Base-by-base conservation (phyloP, 2,113 vertebrate genomes). In the Perca flavescens region DNA sequence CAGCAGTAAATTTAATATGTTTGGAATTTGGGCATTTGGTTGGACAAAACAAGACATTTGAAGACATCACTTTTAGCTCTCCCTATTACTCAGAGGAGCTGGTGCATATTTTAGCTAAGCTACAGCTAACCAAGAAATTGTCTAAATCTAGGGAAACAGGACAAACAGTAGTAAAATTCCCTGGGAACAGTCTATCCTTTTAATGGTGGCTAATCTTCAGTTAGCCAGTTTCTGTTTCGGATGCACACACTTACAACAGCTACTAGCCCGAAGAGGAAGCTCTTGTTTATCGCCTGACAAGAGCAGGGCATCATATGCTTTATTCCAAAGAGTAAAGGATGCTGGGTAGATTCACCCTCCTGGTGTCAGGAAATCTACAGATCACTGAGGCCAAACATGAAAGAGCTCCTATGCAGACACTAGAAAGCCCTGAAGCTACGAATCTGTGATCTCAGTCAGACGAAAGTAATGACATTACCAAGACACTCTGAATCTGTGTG, bases 301-400 rank as follows among this genome's bases (percentile, higher is more conserved):
- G 49, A 82, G 43, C 53, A 50, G 13, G 50, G 21, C 56, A 77
- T 78, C 66, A 64, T 47, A 21, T 65, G 53, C 14, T 75, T 66
- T 74, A 74, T 68, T 69, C 22, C 58, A 50, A 47, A 84, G 49
- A 68, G 50, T 83, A 87, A 83, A 21, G 47, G 70, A 84, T 86
- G 77, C 62, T 71, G 49, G 61, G 36, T 64, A 74, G 53, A 82
- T 82, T 56, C 77, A 61, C 47, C 69, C 74, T 80, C 60, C 71
- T 71, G 61, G 77, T 86, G 82, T 85, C 62, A 78, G 77, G 62
- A 86, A 79, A 79, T 79, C 77, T 74, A 58, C 49, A 84, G 63
- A 70, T 87, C 83, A 73, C 70, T 62, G 31, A 68, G 75, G 65
- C 31, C 75, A 77, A 86, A 90, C 77, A 88, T 88, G 72, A 92